Percentiles rank a stretch among this genome's conserved stretches.
Conservation (phyloP, 2,797 vertebrate genomes). For the Sebastes matsubarae region DNA sequence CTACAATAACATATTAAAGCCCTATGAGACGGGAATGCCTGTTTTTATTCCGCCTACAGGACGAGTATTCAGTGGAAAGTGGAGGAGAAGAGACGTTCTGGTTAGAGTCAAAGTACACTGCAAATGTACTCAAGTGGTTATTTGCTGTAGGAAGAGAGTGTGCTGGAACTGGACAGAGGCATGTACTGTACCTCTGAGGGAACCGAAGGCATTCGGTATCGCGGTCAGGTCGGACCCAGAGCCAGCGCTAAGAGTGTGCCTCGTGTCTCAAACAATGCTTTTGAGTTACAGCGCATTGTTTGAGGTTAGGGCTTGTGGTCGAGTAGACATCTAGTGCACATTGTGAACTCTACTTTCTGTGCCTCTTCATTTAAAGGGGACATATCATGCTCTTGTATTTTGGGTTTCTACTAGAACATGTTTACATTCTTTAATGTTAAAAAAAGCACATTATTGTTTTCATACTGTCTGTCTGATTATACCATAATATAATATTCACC, state of each 20-base stretch:
- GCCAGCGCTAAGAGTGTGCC: constrained; percentile 63
- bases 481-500: not conserved
- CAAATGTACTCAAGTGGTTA: constrained; percentile 54
- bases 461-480: not conserved
- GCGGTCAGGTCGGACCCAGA: constrained; percentile 48
- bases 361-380: constrained; percentile 26
- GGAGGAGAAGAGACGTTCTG: constrained; percentile 45
- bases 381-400: not conserved
- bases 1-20: constrained; percentile 75
- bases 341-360: constrained; percentile 35
- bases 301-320: constrained; percentile 57
- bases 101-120: constrained; percentile 47
- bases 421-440: not conserved
- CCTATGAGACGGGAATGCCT: constrained; percentile 50
- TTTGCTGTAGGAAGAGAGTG: constrained; percentile 39
- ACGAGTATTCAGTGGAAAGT: constrained; percentile 56
- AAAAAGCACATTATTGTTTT: not conserved
- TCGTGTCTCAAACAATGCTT: constrained; percentile 69
- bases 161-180: constrained; percentile 37
- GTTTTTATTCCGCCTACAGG: constrained; percentile 60
- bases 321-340: constrained; percentile 44
- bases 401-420: not conserved
- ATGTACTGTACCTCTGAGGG: constrained; percentile 40
- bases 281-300: constrained; percentile 62
- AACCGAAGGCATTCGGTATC: constrained; percentile 45